Evolutionary conservation across 2,888 invertebrate species (phyloP).

Genomic region (Caenorhabditis afra): DNA sequence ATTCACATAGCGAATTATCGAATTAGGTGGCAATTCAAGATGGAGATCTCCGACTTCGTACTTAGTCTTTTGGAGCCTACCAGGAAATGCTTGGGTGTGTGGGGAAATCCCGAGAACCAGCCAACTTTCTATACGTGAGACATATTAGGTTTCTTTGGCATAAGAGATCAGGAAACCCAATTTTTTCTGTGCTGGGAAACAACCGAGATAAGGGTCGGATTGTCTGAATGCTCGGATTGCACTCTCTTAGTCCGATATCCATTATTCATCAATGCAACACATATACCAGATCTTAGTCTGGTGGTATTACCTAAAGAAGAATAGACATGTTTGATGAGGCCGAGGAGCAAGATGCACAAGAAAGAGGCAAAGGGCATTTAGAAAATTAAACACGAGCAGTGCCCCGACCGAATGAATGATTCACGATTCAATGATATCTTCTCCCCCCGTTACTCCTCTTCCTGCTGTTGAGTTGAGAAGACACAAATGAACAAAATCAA

Average conservation of each 20-base stretch:
- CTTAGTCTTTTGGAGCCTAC: neutral
- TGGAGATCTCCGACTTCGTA: constrained; percentile 15
- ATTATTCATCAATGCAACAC: constrained; percentile 35
- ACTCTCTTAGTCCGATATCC: constrained; percentile 29
- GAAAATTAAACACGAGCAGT: constrained; percentile 45
- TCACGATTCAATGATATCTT: constrained; percentile 42
- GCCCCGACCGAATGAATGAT: constrained; percentile 38
- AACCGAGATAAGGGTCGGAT: neutral
- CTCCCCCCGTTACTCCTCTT: no score
- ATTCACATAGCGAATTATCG: constrained; percentile 3
- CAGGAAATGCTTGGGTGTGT: constrained; percentile 13
- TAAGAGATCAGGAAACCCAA: constrained; percentile 47
- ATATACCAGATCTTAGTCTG: constrained; percentile 21
- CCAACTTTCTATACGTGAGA: constrained; percentile 28
- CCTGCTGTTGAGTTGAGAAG: constrained; percentile 12
- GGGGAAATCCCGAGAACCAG: neutral
- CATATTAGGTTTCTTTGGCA: constrained; percentile 29
- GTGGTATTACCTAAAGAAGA: constrained; percentile 24
- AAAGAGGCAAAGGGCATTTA: constrained; percentile 35
- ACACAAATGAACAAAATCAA: constrained; percentile 36
- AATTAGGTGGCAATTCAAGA: constrained; percentile 13
- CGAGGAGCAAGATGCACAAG: constrained; percentile 8
- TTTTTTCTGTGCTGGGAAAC: constrained; percentile 2
- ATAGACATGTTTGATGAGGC: constrained; percentile 18
- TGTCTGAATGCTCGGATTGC: constrained; percentile 39